Evolutionary conservation across 2,797 vertebrate species (phyloP), one percentile per base, ranked within the genome.

Genomic region (Thamnophis elegans): DNA sequence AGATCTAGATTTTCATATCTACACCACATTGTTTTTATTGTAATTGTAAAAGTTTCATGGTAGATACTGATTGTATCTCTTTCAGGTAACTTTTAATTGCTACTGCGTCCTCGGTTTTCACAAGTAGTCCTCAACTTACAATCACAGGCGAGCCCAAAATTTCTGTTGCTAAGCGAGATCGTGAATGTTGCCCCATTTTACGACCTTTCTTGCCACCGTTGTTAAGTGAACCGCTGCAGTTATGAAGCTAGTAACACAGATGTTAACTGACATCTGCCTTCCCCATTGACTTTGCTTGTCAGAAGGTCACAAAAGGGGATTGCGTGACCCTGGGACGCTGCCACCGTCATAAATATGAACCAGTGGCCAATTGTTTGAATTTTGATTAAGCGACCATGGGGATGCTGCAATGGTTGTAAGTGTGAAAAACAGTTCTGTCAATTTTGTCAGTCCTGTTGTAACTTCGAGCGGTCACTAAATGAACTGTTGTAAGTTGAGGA

Each of bases 171-270:
- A 32, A 68, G 62, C 5, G 5, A 68, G 62, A 68, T n/a, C 2
- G 2, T 68, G 5, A 60, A 32, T 68, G 13, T 68, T 32, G 65
- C 6, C n/a, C n/a, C n/a, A 32, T 68, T 68, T 68, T 16, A 32
- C 2, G 1, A 18, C 2, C n/a, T 65, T n/a, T 32, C n/a, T 32
- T 32, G 65, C 14, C 14, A 3, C 14, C 0, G 5, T 14, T 68
- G 65, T 68, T 68, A 68, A 32, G 14, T 8, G 65, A 32, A 68
- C 32, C 65, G 0, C 65, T 68, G 65, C n/a, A 6, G 0, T 68
- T 16, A 14, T 68, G 32, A 26, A 62, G 60, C 11, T 28, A 12
- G 60, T 62, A 12, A 62, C 0, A 28, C 5, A 16, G 14, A 3
- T 7, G n/a, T 68, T 68, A 68, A 32, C 1, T 68, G n/a, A 68